Conservation (phyloP, 1,140 invertebrate genomes). For the Probaryconus sp. region DNA sequence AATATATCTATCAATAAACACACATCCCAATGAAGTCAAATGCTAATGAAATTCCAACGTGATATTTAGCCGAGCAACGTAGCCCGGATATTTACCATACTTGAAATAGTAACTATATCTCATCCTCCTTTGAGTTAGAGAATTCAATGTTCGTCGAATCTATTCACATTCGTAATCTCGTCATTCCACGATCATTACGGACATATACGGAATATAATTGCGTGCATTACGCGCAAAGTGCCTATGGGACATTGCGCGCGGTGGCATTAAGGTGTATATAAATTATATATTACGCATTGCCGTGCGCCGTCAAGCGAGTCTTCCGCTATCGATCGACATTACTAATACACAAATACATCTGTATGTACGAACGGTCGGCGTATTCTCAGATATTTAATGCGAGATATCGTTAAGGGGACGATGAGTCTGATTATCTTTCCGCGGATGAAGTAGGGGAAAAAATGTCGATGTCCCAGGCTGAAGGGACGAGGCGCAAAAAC, state of each 20-base stretch:
- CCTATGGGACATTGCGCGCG: conserved; percentile 41
- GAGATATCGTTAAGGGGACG: conserved; percentile 33
- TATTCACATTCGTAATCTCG: conserved; percentile 34
- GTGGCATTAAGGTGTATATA: conserved; percentile 52
- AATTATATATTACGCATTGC: conserved; percentile 53
- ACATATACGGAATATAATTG: conserved; percentile 52
- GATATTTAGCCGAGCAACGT: conserved; percentile 26
- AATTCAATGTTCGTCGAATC: conserved; percentile 18
- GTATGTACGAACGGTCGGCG: conserved; percentile 7
- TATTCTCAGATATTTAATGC: conserved; percentile 32
- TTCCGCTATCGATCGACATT: conserved; percentile 49
- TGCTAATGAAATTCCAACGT: conserved; percentile 14
- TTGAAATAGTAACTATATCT: conserved; percentile 20
- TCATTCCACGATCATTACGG: conserved; percentile 43
- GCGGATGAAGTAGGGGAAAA: conserved; percentile 11
- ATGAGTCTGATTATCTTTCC: conserved; percentile 34
- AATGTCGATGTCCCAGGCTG: neutral
- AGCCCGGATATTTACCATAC: conserved; percentile 27
- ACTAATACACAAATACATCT: conserved; percentile 25
- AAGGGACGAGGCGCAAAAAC: neutral
- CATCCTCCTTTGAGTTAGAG: conserved; percentile 22
- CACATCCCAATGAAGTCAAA: conserved; percentile 18
- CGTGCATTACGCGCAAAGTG: conserved; percentile 49
- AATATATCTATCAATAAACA: conserved; percentile 23
- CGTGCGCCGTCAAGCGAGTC: conserved; percentile 31